Conservation (phyloP, 2,797 vertebrate species). For the Enteromius thamalakanensis region DNA sequence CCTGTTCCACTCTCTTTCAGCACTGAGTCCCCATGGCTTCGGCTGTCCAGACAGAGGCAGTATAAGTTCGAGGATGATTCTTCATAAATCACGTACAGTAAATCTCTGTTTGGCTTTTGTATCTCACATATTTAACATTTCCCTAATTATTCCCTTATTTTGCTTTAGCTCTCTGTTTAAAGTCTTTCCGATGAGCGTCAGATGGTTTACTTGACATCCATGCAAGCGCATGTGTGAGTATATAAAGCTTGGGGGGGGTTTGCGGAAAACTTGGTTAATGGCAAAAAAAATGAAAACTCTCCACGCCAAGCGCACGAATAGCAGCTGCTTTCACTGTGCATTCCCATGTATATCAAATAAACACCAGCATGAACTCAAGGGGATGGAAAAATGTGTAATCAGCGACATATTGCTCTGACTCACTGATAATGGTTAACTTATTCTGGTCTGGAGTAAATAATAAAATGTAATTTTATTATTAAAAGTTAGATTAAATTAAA, state of each 20-base stretch:
- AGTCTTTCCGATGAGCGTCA: background rate
- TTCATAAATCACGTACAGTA: background rate
- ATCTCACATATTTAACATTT: background rate
- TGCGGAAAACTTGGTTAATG: constrained; percentile 20
- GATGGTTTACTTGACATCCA: constrained; percentile 33
- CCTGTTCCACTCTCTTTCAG: constrained; percentile 39
- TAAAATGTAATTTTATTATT: too few relatives aligned
- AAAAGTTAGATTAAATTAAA: too few relatives aligned
- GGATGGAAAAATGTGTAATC: background rate
- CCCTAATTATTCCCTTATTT: background rate
- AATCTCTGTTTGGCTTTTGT: background rate
- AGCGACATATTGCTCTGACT: background rate
- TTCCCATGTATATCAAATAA: constrained; percentile 18
- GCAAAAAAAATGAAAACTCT: background rate
- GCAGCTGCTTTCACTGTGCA: constrained; percentile 9
- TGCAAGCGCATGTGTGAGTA: constrained; percentile 19
- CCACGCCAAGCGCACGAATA: background rate
- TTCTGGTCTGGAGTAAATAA: background rate
- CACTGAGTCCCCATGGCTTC: background rate
- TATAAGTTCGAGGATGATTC: background rate
- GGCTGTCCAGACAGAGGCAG: constrained; percentile 2
- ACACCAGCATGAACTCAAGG: background rate
- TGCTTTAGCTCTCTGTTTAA: background rate
- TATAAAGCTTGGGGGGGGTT: constrained; percentile 34
- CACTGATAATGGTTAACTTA: background rate